Conservation (phyloP, 2,797 vertebrate species). For the Pseudomugil gertrudae region DNA sequence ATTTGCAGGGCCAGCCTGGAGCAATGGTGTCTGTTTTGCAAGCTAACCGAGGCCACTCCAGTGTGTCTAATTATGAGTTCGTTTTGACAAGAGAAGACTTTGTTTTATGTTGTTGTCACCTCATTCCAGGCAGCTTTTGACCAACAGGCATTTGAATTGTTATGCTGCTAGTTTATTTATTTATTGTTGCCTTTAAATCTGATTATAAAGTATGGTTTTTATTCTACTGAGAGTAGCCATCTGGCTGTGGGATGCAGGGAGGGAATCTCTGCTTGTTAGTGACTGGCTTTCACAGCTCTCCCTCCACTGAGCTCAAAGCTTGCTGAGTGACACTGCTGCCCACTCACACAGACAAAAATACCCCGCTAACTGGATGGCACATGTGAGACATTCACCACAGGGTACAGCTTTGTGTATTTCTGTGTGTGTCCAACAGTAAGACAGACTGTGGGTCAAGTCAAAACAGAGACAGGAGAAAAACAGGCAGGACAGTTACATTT, state of each 20-base stretch:
- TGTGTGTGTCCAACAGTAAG: constrained; percentile 60
- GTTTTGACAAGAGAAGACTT: constrained; percentile 57
- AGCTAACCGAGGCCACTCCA: constrained; percentile 52
- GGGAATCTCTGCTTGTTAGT: constrained; percentile 79
- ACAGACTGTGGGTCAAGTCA: constrained; percentile 56
- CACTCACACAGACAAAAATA: constrained; percentile 80
- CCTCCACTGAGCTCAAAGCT: constrained; percentile 75
- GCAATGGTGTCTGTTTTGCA: constrained; percentile 62
- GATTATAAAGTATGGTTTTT: constrained; percentile 70
- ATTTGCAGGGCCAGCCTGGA: constrained; percentile 59
- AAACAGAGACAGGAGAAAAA: constrained; percentile 56
- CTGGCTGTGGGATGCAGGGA: constrained; percentile 72
- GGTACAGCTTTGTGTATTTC: constrained; percentile 55
- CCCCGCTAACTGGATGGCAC: constrained; percentile 76
- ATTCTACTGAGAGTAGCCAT: constrained; percentile 77
- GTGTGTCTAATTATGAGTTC: constrained; percentile 64
- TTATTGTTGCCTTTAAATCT: constrained; percentile 44
- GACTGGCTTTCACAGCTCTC: constrained; percentile 77
- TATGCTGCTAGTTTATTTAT: constrained; percentile 26
- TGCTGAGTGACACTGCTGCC: constrained; percentile 78
- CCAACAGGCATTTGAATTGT: constrained; percentile 62
- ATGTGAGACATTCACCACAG: constrained; percentile 73
- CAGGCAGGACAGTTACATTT: constrained; percentile 43
- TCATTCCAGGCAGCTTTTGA: constrained; percentile 52
- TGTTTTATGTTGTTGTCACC: constrained; percentile 63